phyloP scores from a whole-genome alignment of 30 jellyfish, hydroid and myxozoan genomes.

The Hydra vulgaris region DNA sequence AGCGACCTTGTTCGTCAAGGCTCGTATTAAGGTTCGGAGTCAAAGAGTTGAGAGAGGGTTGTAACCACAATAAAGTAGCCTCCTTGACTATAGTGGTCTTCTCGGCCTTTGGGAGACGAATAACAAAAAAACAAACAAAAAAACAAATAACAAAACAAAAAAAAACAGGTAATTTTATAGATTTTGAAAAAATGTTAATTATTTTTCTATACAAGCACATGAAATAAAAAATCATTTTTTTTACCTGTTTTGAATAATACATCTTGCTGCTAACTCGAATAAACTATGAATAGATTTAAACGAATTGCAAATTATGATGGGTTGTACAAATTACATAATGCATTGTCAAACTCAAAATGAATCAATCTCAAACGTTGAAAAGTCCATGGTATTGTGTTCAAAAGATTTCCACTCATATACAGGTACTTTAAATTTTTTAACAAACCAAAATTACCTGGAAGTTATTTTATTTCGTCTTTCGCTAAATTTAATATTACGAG shows the following conservation, averaged over 20 bases:
- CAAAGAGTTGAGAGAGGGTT: no score
- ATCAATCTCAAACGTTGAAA: background rate
- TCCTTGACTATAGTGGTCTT: no score
- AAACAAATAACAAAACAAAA: no score
- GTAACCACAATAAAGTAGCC: no score
- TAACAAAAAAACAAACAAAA: no score
- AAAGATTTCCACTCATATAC: constrained; percentile 30
- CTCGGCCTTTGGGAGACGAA: no score
- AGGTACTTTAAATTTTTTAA: constrained; percentile 30
- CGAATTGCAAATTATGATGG: background rate
- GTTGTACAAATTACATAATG: background rate
- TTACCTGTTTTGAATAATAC: constrained; percentile 27
- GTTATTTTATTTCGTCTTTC: constrained; percentile 16
- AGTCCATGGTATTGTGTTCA: constrained; percentile 40
- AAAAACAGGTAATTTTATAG: no score
- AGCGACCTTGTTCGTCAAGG: no score
- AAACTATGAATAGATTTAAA: constrained; percentile 31
- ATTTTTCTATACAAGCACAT: no score
- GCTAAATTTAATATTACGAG: constrained; percentile 36
- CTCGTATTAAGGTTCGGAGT: no score
- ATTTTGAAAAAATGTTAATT: no score
- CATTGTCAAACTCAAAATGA: background rate
- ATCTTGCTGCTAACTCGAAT: constrained; percentile 48
- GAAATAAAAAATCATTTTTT: background rate
- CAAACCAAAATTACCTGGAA: constrained; percentile 49